Evolutionary conservation across 2,113 vertebrate genomes (phyloP).

Genomic region (Talpa occidentalis): DNA sequence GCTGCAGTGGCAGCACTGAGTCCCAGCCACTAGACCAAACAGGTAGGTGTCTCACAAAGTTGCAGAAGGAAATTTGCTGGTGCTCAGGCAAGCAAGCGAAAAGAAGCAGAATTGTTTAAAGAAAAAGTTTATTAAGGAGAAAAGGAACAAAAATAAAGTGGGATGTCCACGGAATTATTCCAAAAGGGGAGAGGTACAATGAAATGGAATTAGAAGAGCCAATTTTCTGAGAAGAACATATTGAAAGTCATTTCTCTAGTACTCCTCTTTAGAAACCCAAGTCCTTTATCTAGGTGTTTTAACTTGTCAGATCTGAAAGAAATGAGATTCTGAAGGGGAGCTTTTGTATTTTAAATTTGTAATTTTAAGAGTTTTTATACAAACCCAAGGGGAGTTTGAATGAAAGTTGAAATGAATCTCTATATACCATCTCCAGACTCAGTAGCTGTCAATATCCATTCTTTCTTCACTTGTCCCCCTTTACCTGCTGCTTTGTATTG

Average conservation of each 20-base stretch:
- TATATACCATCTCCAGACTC: not conserved
- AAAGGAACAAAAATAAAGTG: too few relatives aligned
- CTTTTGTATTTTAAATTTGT: not conserved
- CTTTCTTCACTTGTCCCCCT: not conserved
- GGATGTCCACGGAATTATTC: not conserved
- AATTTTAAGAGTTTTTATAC: not conserved
- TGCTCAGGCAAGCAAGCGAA: too few relatives aligned
- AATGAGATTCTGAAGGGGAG: not conserved
- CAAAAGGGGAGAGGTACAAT: not conserved
- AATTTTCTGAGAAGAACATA: conserved; percentile 32
- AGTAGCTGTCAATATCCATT: not conserved
- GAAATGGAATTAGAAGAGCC: conserved; percentile 5
- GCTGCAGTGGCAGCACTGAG: too few relatives aligned
- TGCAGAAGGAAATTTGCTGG: too few relatives aligned
- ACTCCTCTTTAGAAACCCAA: not conserved
- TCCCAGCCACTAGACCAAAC: too few relatives aligned
- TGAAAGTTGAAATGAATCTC: not conserved
- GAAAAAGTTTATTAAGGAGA: too few relatives aligned
- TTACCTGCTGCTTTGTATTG: not conserved
- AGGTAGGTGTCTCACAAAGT: too few relatives aligned
- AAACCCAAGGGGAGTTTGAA: not conserved
- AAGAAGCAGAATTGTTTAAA: too few relatives aligned
- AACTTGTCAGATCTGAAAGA: not conserved
- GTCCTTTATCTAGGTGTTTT: not conserved
- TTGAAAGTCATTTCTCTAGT: conserved; percentile 22